Base-by-base conservation (phyloP, 2,797 vertebrate genomes). In the Sebastes cheni region DNA sequence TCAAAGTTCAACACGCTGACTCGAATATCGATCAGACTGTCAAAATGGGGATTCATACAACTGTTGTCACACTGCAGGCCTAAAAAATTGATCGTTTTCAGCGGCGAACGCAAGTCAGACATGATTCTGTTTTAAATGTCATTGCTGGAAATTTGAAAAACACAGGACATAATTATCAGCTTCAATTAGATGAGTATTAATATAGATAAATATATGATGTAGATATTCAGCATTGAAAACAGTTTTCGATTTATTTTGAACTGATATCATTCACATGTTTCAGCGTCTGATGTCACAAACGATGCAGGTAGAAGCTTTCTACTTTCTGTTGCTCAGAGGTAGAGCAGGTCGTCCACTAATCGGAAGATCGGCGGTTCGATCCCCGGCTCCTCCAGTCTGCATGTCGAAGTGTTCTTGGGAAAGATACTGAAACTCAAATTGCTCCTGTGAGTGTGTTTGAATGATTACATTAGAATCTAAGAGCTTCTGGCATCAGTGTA, bases 41-140 rank as follows among this genome's bases (percentile, higher is more conserved):
- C 22, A 66, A 27, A 27, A 30, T 12, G 18, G 42, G 46, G 42
- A 61, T 8, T 71, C 42, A 42, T 22, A 8, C 23, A 39, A 20
- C 16, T 18, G 11, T 6, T 60, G 27, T 61, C 11, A 56, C 13
- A 29, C 1, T 20, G 10, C 16, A 34, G n/a, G 12, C 8, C 46
- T 32, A n/a, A 34, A 65, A 32, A 64, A 0, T 16, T 0, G 0
- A 42, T 0, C 14, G 0, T 55, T 56, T 73, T 20, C n/a, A 64
- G 14, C 3, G 27, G 16, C 9, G 5, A 54, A 74, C 16, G 16
- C 16, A 46, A 46, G 0, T 46, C 42, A 0, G 16, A 46, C 16
- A 46, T 42, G 14, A 12, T 25, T 34, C 14, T 10, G 7, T 59
- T 59, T 0, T 29, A 29, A 10, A 50, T 61, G 4, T 18, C 22